phyloP scores from a whole-genome alignment of 2,113 vertebrate species.

The Myrmecobius fasciatus region DNA sequence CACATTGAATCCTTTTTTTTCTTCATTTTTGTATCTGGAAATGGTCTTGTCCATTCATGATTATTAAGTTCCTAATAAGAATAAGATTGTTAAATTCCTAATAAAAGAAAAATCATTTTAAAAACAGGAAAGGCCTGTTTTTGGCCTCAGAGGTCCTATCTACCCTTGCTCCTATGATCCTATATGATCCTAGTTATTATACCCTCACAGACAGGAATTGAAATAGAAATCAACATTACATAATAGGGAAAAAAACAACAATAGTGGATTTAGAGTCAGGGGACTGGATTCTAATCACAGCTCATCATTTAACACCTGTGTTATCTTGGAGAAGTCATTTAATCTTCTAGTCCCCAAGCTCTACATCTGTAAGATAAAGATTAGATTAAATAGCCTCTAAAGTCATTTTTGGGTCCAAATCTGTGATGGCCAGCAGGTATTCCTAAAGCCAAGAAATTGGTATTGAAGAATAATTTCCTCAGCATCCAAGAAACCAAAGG shows the following conservation, averaged over 20 bases:
- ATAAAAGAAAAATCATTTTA: not conserved
- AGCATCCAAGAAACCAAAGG: not conserved
- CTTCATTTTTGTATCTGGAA: not conserved
- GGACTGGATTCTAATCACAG: not conserved
- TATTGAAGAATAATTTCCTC: not conserved
- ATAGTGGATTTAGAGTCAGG: not conserved
- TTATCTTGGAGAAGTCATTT: not conserved
- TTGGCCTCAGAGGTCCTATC: not conserved
- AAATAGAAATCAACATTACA: not conserved
- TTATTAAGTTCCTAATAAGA: not conserved
- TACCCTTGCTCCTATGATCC: not conserved
- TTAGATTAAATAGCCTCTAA: not conserved
- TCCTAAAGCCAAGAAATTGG: not conserved
- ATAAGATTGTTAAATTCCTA: not conserved
- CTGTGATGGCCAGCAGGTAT: not conserved
- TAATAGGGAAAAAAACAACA: not conserved
- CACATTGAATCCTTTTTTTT: not conserved
- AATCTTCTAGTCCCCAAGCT: not conserved
- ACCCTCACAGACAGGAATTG: not conserved
- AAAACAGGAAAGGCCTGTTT: not conserved
- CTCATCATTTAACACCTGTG: not conserved
- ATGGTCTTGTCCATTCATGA: not conserved
- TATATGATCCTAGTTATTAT: not conserved
- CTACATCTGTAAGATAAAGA: not conserved
- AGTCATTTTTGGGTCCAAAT: not conserved